Conservation (phyloP, 2,888 invertebrate genomes). For the Desoria tigrina region DNA sequence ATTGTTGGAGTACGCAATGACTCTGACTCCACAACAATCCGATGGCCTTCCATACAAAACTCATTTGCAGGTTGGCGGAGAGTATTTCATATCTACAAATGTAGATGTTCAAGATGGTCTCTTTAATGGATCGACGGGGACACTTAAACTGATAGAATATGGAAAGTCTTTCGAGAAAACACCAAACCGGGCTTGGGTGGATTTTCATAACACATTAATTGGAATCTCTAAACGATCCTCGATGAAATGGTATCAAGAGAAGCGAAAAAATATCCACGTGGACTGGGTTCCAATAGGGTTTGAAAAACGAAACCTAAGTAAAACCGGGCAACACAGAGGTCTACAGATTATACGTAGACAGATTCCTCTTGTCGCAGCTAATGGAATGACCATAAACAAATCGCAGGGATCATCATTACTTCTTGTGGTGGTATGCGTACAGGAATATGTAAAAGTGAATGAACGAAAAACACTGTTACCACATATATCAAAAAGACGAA, state of each 20-base stretch:
- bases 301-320: neutral
- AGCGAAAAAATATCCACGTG: neutral
- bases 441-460: too few relatives aligned
- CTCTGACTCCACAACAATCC: constrained; percentile 16
- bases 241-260: constrained; percentile 4
- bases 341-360: constrained; percentile 33
- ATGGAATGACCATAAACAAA: constrained; percentile 50
- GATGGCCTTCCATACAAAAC: constrained; percentile 48
- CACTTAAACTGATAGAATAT: constrained; percentile 30
- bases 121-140: constrained; percentile 46
- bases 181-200: constrained; percentile 23
- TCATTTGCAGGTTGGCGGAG: constrained; percentile 46
- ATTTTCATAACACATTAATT: constrained; percentile 28
- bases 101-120: constrained; percentile 42
- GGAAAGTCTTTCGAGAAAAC: neutral
- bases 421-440: constrained; percentile 34
- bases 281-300: constrained; percentile 10
- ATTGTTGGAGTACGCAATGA: constrained; percentile 19
- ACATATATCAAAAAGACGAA: too few relatives aligned
- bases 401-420: constrained; percentile 42
- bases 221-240: constrained; percentile 24
- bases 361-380: constrained; percentile 47
- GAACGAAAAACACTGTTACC: neutral
- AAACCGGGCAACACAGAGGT: constrained; percentile 4
- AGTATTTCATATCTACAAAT: constrained; percentile 44